phyloP scores from a whole-genome alignment of 2,888 invertebrate genomes.

The Spodoptera exigua region DNA sequence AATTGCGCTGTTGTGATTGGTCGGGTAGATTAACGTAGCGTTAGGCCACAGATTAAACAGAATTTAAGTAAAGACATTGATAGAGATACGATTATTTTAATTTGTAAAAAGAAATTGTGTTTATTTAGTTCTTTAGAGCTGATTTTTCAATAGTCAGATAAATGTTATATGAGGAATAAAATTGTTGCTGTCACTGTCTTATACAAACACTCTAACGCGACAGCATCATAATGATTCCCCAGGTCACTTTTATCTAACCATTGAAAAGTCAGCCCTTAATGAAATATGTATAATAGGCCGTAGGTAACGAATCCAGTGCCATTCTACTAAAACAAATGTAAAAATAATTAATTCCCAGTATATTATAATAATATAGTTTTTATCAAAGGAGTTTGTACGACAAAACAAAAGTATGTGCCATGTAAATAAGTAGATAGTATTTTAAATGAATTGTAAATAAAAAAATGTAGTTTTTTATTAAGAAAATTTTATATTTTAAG shows the following conservation, averaged over 20 bases:
- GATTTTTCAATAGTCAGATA: too few species aligned
- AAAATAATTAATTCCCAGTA: slow-evolving; percentile 54
- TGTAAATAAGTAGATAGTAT: slow-evolving; percentile 75
- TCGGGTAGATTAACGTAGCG: too few species aligned
- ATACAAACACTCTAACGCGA: too few species aligned
- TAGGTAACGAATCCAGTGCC: slow-evolving; percentile 71
- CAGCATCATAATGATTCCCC: too few species aligned
- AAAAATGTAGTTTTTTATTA: slow-evolving; percentile 41
- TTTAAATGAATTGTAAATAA: slow-evolving; percentile 47
- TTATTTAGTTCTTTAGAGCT: slow-evolving; percentile 43
- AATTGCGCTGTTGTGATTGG: too few species aligned
- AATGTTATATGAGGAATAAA: too few species aligned
- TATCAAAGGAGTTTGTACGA: slow-evolving; percentile 56
- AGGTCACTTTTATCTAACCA: too few species aligned
- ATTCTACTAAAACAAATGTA: slow-evolving; percentile 70
- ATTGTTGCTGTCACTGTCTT: too few species aligned
- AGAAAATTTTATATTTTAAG: slow-evolving; percentile 59
- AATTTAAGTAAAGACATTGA: too few species aligned
- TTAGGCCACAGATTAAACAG: too few species aligned
- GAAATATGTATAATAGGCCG: slow-evolving; percentile 44
- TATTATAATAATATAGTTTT: slow-evolving; percentile 47
- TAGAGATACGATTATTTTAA: too few species aligned
- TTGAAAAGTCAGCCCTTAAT: too few species aligned
- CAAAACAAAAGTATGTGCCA: slow-evolving; percentile 83
- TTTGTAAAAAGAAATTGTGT: slow-evolving; percentile 15